phyloP scores from a whole-genome alignment of 2,113 vertebrate species.

The Nycticryphes semicollaris region DNA sequence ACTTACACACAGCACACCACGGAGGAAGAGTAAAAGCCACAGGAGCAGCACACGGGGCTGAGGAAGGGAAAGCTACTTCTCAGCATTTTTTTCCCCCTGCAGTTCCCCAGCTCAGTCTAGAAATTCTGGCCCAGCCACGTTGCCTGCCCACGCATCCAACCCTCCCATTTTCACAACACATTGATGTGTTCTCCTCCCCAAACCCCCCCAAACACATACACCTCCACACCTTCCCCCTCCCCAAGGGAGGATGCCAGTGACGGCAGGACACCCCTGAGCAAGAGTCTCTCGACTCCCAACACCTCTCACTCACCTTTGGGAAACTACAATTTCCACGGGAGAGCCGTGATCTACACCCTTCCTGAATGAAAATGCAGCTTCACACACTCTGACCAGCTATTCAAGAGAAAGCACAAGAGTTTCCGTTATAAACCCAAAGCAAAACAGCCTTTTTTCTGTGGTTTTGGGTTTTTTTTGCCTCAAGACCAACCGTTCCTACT shows the following conservation, averaged over 20 bases:
- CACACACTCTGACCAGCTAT: background rate
- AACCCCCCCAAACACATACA: background rate
- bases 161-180: background rate
- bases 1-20: background rate
- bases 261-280: background rate
- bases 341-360: background rate
- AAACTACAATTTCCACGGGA: background rate
- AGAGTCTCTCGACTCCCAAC: background rate
- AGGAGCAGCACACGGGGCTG: background rate
- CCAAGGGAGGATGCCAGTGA: background rate
- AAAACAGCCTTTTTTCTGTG: background rate
- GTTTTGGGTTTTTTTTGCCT: background rate
- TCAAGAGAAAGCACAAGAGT: background rate
- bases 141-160: background rate
- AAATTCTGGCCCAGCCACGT: background rate
- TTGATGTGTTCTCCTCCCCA: background rate
- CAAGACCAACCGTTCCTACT: background rate
- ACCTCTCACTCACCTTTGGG: background rate
- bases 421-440: background rate
- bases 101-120: background rate
- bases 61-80: background rate
- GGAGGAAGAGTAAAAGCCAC: background rate
- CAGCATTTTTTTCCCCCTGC: background rate
- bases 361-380: background rate
- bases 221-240: background rate